Conservation (phyloP, 2,113 vertebrate species). For the Lamprologus tigripictilis region DNA sequence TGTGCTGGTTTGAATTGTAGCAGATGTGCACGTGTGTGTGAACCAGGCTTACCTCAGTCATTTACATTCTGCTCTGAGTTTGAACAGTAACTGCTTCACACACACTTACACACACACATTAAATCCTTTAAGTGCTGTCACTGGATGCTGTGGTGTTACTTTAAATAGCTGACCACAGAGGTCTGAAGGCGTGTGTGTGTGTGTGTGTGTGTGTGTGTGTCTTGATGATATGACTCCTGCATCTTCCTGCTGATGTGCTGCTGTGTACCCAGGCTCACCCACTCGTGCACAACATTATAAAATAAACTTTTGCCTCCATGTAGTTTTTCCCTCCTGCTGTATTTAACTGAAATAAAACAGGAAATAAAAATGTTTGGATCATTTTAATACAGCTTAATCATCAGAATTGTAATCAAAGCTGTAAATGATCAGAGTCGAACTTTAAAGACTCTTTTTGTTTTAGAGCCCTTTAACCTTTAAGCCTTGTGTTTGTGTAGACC, state of each 20-base stretch:
- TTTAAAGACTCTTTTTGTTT: background rate
- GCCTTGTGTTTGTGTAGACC: background rate
- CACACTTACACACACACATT: background rate
- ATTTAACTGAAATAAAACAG: background rate
- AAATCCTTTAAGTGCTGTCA: background rate
- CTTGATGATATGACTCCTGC: background rate
- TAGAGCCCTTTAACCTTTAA: background rate
- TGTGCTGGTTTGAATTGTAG: constrained; percentile 18
- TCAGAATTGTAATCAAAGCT: background rate
- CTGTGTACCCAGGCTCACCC: background rate
- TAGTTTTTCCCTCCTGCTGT: background rate
- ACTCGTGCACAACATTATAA: background rate
- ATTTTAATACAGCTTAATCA: background rate
- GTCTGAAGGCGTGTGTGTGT: background rate
- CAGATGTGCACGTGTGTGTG: background rate
- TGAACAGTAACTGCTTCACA: background rate
- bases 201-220: background rate
- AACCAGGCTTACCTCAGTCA: background rate
- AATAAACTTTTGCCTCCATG: background rate
- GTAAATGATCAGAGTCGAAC: background rate
- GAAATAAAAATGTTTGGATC: background rate
- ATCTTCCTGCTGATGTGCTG: background rate
- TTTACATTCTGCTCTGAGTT: constrained; percentile 9
- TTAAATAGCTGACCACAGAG: constrained; percentile 9
- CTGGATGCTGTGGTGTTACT: background rate